Evolutionary conservation across 1,140 invertebrate genomes (phyloP), one percentile per base, ranked within the genome.

Genomic region (Aphis craccivora): DNA sequence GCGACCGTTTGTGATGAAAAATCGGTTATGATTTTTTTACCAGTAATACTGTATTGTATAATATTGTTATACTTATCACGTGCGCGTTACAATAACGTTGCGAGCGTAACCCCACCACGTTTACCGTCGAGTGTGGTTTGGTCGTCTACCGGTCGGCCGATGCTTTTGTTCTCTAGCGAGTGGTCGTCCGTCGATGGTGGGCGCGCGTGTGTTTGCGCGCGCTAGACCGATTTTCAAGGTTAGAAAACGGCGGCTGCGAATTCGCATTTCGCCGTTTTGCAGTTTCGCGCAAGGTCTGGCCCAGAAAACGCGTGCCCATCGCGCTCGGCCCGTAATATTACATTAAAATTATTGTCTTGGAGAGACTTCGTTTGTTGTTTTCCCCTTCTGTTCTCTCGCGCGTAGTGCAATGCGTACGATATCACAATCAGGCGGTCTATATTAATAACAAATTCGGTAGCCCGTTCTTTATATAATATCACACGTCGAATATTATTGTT

Each of bases 91-190:
- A 25, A 53, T 53, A 37, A 51, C 25, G 53, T 43, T 8, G 14
- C 37, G 37, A 37, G 35, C 18, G 87, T 55, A 18, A 11, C 20
- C 51, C 48, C 87, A 20, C 25, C 23, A 40, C 37, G n/a, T 35
- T 76, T n/a, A n/a, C 14, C 5, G 11, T 25, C 53, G n/a, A 40
- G 53, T 90, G 55, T n/a, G 53, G 6, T 90, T 90, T n/a, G 53
- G 25, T 53, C 2, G 86, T 51, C 23, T n/a, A n/a, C 35, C 55
- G 35, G 51, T 90, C 25, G 89, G 88, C 48, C 48, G 51, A 37
- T 53, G 87, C 89, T 90, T 90, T 90, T 90, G 89, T 90, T 90
- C 89, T 90, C 89, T 25, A 67, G 55, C 89, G 89, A 55, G 89
- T n/a, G 37, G 23, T 7, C 55, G 53, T 30, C 51, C 35, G 3